Conservation (phyloP, 37 sponge, comb jelly and placozoan genomes). For the Mnemiopsis leidyi region DNA sequence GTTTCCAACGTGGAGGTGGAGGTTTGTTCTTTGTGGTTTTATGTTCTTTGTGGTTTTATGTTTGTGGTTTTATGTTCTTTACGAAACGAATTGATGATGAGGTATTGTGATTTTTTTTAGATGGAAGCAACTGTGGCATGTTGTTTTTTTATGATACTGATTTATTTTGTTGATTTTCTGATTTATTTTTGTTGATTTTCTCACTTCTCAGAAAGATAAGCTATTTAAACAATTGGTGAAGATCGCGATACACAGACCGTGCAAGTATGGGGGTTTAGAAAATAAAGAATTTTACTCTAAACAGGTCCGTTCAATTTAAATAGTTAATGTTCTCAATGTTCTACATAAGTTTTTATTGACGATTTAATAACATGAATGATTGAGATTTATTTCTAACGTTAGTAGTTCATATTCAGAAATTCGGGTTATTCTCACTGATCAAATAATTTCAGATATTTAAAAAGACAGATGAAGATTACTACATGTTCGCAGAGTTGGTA, state of each 20-base stretch:
- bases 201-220: conserved; percentile 53
- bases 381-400: no score
- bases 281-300: conserved; percentile 32
- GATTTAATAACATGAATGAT: no score
- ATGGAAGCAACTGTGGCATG: no score
- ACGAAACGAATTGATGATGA: not conserved
- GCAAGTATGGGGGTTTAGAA: not conserved
- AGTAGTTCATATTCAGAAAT: not conserved
- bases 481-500: conserved; percentile 28
- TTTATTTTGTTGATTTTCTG: no score
- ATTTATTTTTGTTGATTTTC: no score
- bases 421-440: not conserved
- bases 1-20: not conserved
- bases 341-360: no score
- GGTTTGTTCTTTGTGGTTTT: no score
- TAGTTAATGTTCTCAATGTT: not conserved
- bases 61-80: not conserved
- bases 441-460: conserved; percentile 17
- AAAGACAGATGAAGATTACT: conserved; percentile 54
- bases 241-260: conserved; percentile 41
- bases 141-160: no score
- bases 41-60: no score
- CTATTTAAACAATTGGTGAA: conserved; percentile 55
- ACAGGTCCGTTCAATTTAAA: not conserved
- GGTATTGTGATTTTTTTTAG: not conserved